These are phyloP conservation scores for Blomia tropicalis DNA, from an alignment of 2,888 invertebrate species.

Conservation along the genomic window DNA sequence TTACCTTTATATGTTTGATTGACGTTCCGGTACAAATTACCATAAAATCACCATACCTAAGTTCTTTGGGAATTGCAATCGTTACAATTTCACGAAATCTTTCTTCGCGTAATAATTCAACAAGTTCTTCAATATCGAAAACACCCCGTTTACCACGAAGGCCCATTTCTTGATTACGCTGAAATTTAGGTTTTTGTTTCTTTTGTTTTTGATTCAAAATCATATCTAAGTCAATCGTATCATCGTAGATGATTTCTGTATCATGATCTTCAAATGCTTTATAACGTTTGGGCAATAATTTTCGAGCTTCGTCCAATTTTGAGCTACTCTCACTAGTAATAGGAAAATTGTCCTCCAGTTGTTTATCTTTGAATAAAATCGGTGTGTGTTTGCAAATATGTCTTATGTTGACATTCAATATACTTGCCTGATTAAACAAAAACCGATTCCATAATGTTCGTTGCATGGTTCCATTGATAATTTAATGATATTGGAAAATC, in stretches of 20 bases:
- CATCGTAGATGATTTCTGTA: background rate
- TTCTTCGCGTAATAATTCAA: slow-evolving; percentile 56
- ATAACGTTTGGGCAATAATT: background rate
- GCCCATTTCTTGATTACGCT: background rate
- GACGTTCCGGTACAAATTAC: slow-evolving; percentile 50
- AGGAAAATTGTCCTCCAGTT: too few relatives aligned
- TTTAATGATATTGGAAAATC: too few relatives aligned
- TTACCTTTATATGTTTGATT: slow-evolving; percentile 34
- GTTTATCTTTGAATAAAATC: too few relatives aligned
- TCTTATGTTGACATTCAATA: too few relatives aligned
- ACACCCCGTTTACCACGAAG: slow-evolving; percentile 55
- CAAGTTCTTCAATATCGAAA: slow-evolving; percentile 69
- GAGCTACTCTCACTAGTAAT: too few relatives aligned
- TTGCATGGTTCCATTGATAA: too few relatives aligned
- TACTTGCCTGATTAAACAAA: too few relatives aligned
- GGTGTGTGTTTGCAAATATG: too few relatives aligned
- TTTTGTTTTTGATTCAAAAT: slow-evolving; percentile 11
- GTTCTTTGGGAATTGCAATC: slow-evolving; percentile 52
- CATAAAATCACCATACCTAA: slow-evolving; percentile 67
- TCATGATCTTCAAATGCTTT: background rate
- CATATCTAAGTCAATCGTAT: background rate
- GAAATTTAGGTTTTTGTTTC: background rate
- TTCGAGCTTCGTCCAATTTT: background rate
- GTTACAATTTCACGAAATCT: slow-evolving; percentile 66
- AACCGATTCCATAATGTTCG: too few relatives aligned